These are phyloP conservation scores for Capromys pilorides DNA, from an alignment of 2,797 vertebrate species.

Conservation along the genomic window DNA sequence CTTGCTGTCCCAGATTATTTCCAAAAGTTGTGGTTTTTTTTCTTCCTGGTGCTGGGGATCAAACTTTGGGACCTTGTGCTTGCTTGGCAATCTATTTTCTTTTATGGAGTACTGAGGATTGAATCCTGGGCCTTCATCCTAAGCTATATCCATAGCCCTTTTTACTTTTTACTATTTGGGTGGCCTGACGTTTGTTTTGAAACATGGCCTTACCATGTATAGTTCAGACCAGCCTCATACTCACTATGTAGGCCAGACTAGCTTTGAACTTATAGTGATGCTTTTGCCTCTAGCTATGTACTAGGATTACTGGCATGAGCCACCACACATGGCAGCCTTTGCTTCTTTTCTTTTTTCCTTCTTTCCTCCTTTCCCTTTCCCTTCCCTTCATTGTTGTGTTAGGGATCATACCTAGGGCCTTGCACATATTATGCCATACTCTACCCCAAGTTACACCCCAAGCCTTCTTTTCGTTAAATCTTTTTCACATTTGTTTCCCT, in stretches of 20 bases:
- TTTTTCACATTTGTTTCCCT: constrained; percentile 20
- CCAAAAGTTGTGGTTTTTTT: background rate
- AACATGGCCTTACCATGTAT: background rate
- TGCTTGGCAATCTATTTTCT: background rate
- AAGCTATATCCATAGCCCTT: background rate
- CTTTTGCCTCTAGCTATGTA: background rate
- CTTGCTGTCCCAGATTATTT: constrained; percentile 37
- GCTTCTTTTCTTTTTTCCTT: too few relatives aligned
- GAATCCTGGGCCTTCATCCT: background rate
- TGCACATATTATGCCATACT: background rate
- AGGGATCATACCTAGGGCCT: background rate
- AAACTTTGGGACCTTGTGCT: too few relatives aligned
- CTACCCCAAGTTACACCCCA: background rate
- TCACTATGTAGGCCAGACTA: background rate
- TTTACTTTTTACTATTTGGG: background rate
- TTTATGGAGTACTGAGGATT: background rate
- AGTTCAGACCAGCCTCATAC: background rate
- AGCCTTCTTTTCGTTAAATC: constrained; percentile 6
- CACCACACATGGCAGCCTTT: background rate
- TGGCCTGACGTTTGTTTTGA: background rate
- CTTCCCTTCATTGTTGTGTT: background rate
- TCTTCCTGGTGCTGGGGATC: background rate
- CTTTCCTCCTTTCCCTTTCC: background rate
- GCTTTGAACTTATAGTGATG: background rate
- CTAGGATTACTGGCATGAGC: background rate